Conservation (phyloP, 2,113 vertebrate genomes). For the Hiodon tergisus region DNA sequence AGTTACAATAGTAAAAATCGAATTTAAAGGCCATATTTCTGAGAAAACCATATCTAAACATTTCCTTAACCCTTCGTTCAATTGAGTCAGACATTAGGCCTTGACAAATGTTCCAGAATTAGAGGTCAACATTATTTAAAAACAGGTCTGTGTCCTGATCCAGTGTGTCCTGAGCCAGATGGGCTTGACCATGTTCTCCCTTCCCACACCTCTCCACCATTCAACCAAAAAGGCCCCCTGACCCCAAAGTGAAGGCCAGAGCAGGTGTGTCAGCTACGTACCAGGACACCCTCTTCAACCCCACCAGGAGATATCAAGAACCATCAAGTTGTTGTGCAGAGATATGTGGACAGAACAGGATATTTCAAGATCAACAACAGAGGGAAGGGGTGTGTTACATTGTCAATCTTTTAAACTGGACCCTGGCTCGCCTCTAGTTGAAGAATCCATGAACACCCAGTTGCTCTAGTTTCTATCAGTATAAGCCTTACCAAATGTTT, state of each 20-base stretch:
- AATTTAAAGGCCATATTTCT: not conserved
- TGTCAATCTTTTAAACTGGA: not conserved
- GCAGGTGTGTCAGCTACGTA: not conserved
- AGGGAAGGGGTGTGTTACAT: not conserved
- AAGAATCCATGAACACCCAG: too few relatives aligned
- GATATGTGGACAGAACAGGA: not conserved
- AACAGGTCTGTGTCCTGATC: too few relatives aligned
- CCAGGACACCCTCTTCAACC: not conserved
- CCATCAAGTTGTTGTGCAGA: not conserved
- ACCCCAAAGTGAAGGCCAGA: not conserved
- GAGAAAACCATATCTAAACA: not conserved
- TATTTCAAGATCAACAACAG: not conserved
- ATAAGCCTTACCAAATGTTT: too few relatives aligned
- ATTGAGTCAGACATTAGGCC: not conserved
- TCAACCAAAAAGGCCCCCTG: too few relatives aligned
- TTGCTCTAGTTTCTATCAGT: too few relatives aligned
- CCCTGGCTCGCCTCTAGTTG: not conserved
- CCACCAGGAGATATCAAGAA: not conserved
- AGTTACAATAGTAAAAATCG: not conserved
- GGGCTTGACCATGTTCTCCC: too few relatives aligned
- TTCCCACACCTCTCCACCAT: too few relatives aligned
- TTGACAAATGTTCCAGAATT: not conserved
- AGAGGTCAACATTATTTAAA: too few relatives aligned
- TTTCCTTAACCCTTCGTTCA: conserved; percentile 1
- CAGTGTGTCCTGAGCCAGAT: too few relatives aligned